Percentiles rank a stretch among this genome's conserved stretches.
Conservation (phyloP, 2,888 invertebrate genomes). For the Aphrophora alni region DNA sequence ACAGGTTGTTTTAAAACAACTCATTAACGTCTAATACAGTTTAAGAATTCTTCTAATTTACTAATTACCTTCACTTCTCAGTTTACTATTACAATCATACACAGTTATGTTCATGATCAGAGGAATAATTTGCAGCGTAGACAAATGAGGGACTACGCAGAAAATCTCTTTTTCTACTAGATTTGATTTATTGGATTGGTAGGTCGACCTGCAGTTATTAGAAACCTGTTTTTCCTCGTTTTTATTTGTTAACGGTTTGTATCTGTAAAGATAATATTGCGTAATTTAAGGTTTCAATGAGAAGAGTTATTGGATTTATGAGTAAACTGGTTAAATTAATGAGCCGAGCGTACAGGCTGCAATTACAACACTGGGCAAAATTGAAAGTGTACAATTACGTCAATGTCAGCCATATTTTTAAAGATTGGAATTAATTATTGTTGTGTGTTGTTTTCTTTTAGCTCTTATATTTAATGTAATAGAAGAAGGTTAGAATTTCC, state of each 20-base stretch:
- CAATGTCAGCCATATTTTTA: not conserved
- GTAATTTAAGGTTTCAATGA: not conserved
- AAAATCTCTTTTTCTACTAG: not conserved
- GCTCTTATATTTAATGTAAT: too few relatives aligned
- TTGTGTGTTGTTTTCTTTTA: not conserved
- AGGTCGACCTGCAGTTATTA: not conserved
- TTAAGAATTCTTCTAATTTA: too few relatives aligned
- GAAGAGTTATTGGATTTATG: not conserved
- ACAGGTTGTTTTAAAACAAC: too few relatives aligned
- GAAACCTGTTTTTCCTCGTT: not conserved
- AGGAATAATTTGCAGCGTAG: not conserved
- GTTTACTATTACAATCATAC: too few relatives aligned
- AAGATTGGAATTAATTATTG: not conserved
- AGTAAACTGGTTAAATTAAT: not conserved
- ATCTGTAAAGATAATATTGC: not conserved
- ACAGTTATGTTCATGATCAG: not conserved
- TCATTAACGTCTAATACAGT: too few relatives aligned
- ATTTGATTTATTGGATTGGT: not conserved
- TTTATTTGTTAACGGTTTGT: not conserved
- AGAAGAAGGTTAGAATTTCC: too few relatives aligned
- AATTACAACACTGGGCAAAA: not conserved
- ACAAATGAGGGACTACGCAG: not conserved
- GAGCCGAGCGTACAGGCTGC: not conserved
- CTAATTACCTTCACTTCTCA: too few relatives aligned
- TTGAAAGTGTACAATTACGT: not conserved